phyloP scores from a whole-genome alignment of 2,888 invertebrate genomes.

The Drosophila koepferae region DNA sequence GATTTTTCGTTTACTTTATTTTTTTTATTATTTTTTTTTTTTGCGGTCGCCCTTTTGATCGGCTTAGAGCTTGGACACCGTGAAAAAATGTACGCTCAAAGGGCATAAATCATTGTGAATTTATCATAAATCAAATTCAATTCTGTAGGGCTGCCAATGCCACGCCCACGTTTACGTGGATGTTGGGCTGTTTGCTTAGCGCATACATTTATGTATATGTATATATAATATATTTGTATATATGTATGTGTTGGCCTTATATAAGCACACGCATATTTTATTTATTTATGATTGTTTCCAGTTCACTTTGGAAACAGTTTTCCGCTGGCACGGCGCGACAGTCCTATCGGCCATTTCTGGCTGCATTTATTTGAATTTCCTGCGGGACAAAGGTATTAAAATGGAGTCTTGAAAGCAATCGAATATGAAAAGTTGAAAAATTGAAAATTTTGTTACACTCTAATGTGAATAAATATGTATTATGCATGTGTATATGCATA shows the following conservation, averaged over 20 bases:
- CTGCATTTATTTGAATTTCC: conserved; percentile 15
- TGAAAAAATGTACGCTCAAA: conserved; percentile 62
- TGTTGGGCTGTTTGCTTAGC: conserved; percentile 46
- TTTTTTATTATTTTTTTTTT: conserved; percentile 1
- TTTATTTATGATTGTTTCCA: conserved; percentile 78
- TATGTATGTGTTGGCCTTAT: neutral
- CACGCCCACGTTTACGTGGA: conserved; percentile 16
- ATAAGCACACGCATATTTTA: conserved; percentile 54
- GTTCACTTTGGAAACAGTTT: conserved; percentile 65
- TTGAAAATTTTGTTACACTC: neutral
- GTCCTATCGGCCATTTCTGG: neutral
- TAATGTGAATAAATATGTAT: conserved; percentile 3
- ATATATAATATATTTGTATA: neutral
- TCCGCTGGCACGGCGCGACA: conserved; percentile 33
- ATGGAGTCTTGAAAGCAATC: neutral
- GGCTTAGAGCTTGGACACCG: conserved; percentile 67
- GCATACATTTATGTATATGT: conserved; percentile 9
- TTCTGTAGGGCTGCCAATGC: conserved; percentile 47
- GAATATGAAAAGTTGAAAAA: neutral
- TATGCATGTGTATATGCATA: neutral
- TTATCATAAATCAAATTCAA: conserved; percentile 81
- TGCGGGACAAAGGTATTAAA: neutral
- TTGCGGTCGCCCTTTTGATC: conserved; percentile 59
- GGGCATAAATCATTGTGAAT: conserved; percentile 77
- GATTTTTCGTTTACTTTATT: conserved; percentile 21